Percentiles rank a stretch among this genome's conserved stretches.
phyloP scores from a whole-genome alignment of 2,888 invertebrate genomes.

The Xestia c-nigrum region DNA sequence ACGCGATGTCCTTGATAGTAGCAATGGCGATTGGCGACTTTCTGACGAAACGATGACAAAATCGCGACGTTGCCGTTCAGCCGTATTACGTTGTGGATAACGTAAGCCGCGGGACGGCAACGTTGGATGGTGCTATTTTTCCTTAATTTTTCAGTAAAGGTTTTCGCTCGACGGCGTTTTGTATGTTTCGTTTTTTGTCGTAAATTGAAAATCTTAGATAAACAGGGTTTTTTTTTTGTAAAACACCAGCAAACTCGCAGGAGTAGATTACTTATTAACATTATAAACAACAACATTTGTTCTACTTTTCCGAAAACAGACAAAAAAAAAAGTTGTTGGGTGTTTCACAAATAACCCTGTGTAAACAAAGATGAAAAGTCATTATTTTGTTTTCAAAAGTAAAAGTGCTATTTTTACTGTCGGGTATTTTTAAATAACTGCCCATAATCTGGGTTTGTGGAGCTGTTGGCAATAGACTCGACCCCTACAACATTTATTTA shows the following conservation, averaged over 20 bases:
- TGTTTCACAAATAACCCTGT: too few relatives aligned
- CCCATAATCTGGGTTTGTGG: background rate
- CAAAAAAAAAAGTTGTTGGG: too few relatives aligned
- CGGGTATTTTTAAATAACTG: background rate
- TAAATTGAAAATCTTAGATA: background rate
- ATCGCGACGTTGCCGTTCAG: conserved; percentile 62
- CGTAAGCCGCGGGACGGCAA: conserved; percentile 56
- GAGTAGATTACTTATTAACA: too few relatives aligned
- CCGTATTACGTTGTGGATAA: conserved; percentile 50
- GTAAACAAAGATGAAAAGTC: background rate
- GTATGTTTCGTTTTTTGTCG: background rate
- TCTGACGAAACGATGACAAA: conserved; percentile 53
- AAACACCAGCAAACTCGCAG: too few relatives aligned
- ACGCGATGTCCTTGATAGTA: conserved; percentile 49
- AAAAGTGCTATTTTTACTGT: background rate
- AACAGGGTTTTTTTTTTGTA: too few relatives aligned
- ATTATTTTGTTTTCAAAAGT: background rate
- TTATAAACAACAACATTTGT: too few relatives aligned
- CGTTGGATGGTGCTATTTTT: conserved; percentile 51
- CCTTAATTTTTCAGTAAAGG: conserved; percentile 57
- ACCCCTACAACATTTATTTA: too few relatives aligned
- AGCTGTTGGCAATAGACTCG: background rate
- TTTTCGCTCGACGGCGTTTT: conserved; percentile 8
- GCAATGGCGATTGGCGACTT: conserved; percentile 40
- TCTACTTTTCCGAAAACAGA: too few relatives aligned